Percentiles rank a stretch among this genome's conserved stretches.
phyloP scores from a whole-genome alignment of 2,888 invertebrate species.

The Eilema griseolum region DNA sequence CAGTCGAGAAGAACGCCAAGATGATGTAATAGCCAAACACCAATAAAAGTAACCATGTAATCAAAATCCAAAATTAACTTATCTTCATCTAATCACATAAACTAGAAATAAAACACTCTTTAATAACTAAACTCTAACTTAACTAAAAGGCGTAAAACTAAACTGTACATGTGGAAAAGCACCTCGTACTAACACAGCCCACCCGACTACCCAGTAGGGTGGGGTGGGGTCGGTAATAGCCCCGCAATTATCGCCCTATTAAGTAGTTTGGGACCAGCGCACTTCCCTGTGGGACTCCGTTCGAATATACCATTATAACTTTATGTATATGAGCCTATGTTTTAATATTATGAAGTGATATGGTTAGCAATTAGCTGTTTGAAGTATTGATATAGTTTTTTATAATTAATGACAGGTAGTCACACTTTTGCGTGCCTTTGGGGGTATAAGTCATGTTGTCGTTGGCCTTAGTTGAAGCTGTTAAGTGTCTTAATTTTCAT shows the following conservation, averaged over 20 bases:
- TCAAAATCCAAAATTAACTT: not conserved
- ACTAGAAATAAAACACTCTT: not conserved
- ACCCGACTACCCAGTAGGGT: conserved; percentile 25
- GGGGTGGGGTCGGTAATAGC: conserved; percentile 64
- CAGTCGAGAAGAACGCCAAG: no score
- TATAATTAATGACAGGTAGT: conserved; percentile 20
- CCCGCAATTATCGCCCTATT: conserved; percentile 83
- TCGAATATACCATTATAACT: conserved; percentile 41
- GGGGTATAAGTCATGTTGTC: not conserved
- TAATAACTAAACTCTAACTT: conserved; percentile 13
- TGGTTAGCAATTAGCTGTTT: conserved; percentile 47
- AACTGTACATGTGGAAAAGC: conserved; percentile 25
- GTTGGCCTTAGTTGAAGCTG: not conserved
- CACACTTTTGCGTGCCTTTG: conserved; percentile 15
- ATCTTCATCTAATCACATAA: not conserved
- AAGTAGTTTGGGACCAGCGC: conserved; percentile 77
- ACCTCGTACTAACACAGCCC: conserved; percentile 25
- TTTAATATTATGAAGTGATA: conserved; percentile 51
- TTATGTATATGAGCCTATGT: conserved; percentile 30
- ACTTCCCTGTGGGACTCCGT: conserved; percentile 54
- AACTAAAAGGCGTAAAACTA: conserved; percentile 35
- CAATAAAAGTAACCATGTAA: not conserved
- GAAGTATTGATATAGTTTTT: conserved; percentile 44
- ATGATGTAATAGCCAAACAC: no score
- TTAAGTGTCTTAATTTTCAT: not conserved